Evolutionary conservation across 2,797 vertebrate species (phyloP).

Genomic region (Phalloptychus januarius): DNA sequence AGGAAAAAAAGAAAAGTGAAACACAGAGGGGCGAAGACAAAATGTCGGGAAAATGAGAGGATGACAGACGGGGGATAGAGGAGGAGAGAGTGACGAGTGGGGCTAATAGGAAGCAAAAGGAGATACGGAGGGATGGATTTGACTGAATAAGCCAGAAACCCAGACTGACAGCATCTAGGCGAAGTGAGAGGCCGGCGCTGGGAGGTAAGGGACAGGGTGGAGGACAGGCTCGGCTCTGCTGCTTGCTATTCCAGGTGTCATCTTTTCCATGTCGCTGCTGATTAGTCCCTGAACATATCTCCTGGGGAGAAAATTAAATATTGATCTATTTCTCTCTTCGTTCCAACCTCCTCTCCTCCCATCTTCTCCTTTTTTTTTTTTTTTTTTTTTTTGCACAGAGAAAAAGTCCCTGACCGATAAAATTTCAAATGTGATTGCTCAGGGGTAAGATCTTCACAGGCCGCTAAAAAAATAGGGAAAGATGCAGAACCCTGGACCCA

Average conservation of each 20-base stretch:
- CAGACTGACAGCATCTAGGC: slow-evolving; percentile 30
- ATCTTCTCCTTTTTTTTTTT: slow-evolving; percentile 16
- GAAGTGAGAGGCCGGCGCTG: slow-evolving; percentile 38
- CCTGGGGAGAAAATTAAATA: slow-evolving; percentile 85
- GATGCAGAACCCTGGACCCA: not conserved
- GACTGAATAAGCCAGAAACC: slow-evolving; percentile 46
- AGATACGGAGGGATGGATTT: slow-evolving; percentile 52
- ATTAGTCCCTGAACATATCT: slow-evolving; percentile 82
- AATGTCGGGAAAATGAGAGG: slow-evolving; percentile 25
- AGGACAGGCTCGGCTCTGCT: slow-evolving; percentile 53
- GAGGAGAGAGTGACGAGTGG: slow-evolving; percentile 32
- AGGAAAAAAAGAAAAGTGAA: slow-evolving; percentile 1
- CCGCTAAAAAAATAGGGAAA: not conserved
- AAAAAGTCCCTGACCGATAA: slow-evolving; percentile 54
- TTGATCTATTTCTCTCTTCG: slow-evolving; percentile 82
- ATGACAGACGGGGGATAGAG: slow-evolving; percentile 30
- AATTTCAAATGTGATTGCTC: slow-evolving; percentile 70
- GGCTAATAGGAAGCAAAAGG: slow-evolving; percentile 38
- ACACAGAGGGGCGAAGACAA: slow-evolving; percentile 13
- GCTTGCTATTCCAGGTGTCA: slow-evolving; percentile 83
- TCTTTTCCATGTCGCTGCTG: slow-evolving; percentile 76
- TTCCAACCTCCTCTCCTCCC: slow-evolving; percentile 41
- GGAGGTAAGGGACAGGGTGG: slow-evolving; percentile 43
- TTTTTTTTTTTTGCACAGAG: slow-evolving; percentile 45
- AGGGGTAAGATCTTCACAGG: slow-evolving; percentile 34